Percentiles rank a stretch among this genome's conserved stretches.
Conservation (phyloP, 2,797 vertebrate genomes). For the Gymnopithys bicolor region DNA sequence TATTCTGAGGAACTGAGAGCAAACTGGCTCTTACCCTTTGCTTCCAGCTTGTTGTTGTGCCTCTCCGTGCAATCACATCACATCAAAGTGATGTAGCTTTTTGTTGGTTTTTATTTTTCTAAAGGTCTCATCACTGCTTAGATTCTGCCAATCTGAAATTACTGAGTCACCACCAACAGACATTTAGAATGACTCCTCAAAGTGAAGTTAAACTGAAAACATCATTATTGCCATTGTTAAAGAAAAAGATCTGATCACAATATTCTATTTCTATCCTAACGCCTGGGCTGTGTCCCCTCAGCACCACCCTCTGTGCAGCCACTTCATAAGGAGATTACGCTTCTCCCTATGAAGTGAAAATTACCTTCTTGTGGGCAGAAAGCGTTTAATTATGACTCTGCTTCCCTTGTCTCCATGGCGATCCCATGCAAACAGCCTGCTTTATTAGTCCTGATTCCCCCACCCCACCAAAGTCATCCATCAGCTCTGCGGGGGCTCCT, state of each 20-base stretch:
- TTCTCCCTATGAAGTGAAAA: conserved; percentile 70
- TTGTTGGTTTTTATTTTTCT: neutral
- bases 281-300: neutral
- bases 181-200: neutral
- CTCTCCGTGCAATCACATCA: neutral
- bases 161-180: conserved; percentile 4
- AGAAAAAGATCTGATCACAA: neutral
- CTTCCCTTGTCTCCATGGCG: conserved; percentile 78
- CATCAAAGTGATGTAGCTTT: neutral
- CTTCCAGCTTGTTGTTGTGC: neutral
- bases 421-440: conserved; percentile 59
- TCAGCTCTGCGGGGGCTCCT: neutral
- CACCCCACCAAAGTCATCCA: neutral
- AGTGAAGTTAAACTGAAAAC: neutral
- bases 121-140: neutral
- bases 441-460: conserved; percentile 59
- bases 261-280: neutral
- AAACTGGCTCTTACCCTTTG: neutral
- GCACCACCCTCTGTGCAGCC: conserved; percentile 28
- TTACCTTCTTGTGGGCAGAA: conserved; percentile 69
- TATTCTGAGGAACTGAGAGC: neutral
- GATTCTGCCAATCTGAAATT: neutral
- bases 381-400: conserved; percentile 75
- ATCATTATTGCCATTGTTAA: neutral
- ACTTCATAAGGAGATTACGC: conserved; percentile 51